Evolutionary conservation across 1,140 invertebrate genomes (phyloP).

Genomic region (Cephus cinctus): DNA sequence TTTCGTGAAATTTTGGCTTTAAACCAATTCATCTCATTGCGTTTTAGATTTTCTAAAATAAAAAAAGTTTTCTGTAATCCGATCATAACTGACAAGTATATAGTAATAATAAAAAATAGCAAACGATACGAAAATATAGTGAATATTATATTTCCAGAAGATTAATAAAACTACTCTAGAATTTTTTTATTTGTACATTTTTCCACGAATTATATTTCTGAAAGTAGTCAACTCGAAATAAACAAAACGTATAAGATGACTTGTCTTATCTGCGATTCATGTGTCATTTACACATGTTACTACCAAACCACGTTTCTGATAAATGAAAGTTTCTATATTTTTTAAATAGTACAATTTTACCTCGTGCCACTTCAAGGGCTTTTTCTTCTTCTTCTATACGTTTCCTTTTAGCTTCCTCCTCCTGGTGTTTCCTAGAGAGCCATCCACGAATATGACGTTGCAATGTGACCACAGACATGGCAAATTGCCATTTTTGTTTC

Average conservation of each 20-base stretch:
- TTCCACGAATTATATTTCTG: too few species aligned
- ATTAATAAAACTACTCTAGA: too few species aligned
- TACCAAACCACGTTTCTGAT: too few species aligned
- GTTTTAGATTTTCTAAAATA: constrained; percentile 39
- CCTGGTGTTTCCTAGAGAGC: constrained; percentile 58
- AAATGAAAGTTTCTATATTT: too few species aligned
- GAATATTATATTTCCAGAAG: too few species aligned
- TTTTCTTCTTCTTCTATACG: constrained; percentile 35
- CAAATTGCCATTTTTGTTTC: constrained; percentile 62
- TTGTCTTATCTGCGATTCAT: too few species aligned
- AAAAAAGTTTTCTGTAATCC: not conserved
- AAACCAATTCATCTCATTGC: constrained; percentile 44
- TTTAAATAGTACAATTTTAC: too few species aligned
- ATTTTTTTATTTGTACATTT: too few species aligned
- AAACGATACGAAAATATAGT: too few species aligned
- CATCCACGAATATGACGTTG: constrained; percentile 69
- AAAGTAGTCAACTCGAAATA: not conserved
- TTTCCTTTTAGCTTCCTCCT: constrained; percentile 50
- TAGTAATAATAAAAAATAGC: too few species aligned
- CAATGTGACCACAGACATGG: constrained; percentile 65
- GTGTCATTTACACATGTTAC: too few species aligned
- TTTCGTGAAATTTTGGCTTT: constrained; percentile 30
- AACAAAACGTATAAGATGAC: not conserved
- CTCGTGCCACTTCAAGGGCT: not conserved
- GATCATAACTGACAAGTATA: too few species aligned